Conservation (phyloP, 2,113 vertebrate genomes). For the Sphyrna mokarran region DNA sequence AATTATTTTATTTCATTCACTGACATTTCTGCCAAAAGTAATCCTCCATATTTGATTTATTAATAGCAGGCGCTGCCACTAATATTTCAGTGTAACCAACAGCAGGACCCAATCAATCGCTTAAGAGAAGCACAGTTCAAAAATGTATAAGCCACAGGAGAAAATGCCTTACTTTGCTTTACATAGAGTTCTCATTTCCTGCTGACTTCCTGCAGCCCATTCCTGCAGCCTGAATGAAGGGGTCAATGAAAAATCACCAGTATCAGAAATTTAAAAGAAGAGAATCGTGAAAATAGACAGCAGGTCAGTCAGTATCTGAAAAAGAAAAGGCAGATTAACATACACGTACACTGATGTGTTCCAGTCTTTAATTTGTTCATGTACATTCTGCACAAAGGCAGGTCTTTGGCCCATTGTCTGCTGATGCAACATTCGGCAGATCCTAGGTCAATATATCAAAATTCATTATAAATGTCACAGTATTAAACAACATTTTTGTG, state of each 20-base stretch:
- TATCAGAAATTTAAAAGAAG: neutral
- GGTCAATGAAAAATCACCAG: neutral
- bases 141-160: neutral
- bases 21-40: constrained; percentile 2
- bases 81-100: neutral
- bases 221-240: neutral
- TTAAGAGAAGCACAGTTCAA: neutral
- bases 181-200: neutral
- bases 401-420: too few relatives aligned
- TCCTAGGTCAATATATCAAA: neutral
- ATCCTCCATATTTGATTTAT: neutral
- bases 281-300: neutral
- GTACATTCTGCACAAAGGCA: too few relatives aligned
- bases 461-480: neutral
- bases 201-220: neutral
- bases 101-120: neutral
- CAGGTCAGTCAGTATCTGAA: neutral
- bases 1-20: neutral
- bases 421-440: neutral
- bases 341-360: neutral
- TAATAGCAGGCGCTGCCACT: neutral
- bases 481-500: neutral
- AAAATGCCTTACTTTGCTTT: neutral
- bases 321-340: neutral
- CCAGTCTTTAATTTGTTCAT: neutral